Evolutionary conservation across 2,888 invertebrate genomes (phyloP), one percentile per base, ranked within the genome.

Genomic region (Scaptomyza tumidula): DNA sequence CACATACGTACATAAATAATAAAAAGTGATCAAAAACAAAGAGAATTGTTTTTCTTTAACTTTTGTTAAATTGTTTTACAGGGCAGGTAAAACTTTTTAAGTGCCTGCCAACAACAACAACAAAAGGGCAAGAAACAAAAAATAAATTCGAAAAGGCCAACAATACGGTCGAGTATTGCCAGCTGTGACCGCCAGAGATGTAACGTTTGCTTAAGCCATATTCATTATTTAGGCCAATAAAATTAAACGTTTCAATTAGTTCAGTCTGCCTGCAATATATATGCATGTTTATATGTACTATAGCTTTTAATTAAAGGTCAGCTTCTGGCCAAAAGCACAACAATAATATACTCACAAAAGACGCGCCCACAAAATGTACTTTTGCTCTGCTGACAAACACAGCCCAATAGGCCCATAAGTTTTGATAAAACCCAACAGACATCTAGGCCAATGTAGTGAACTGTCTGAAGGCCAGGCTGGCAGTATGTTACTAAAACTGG

Each of bases 221-320:
- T 78, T 59, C 19, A 71, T 54, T 82, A 76, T 85, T 78, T 74
- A 61, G 75, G 75, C 68, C 74, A 75, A 79, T 80, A 71, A 87
- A 85, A 85, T 69, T 63, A 75, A 75, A 58, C 65, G 64, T 58
- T 59, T 67, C 66, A 58, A 62, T 80, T 70, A 63, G 49, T 56
- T 60, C 46, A 64, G 66, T 54, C 69, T 35, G 64, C 55, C 58
- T 56, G 48, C 49, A 13, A 58, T 53, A 62, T 58, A 6, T 6
- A 27, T 27, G 27, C 3, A 31, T 9, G 9, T 19, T 19, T 29
- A 29, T 33, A 16, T 54, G 3, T 10, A 35, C 58, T 53, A 57
- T 58, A 62, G 61, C 49, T 50, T 69, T 73, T 46, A 73, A 67
- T 64, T 69, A 82, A 75, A 74, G 70, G 70, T 58, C 63, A 63